A percentile compares a stretch with the other conserved stretches of the same genome.
phyloP scores from a whole-genome alignment of 2,797 vertebrate species.

The Periparus ater region DNA sequence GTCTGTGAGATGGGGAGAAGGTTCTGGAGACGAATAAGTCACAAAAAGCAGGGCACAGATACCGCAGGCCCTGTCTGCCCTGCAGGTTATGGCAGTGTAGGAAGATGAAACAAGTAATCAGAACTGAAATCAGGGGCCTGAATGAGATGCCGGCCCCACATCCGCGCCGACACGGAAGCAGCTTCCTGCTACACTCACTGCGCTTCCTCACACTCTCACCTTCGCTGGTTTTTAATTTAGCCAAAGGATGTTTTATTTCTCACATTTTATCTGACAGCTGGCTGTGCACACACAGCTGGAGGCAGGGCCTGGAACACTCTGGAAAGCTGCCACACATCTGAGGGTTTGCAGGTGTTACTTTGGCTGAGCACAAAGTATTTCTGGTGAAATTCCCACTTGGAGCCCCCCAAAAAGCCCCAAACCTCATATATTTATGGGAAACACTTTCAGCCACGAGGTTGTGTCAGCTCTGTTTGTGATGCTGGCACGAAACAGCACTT shows the following conservation, averaged over 20 bases:
- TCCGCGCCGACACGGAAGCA: accelerated
- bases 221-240: background rate
- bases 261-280: background rate
- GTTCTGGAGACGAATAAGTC: background rate
- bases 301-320: background rate
- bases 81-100: background rate
- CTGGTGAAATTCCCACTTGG: background rate
- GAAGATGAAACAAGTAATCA: constrained; percentile 52
- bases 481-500: accelerated
- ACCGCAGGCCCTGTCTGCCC: background rate
- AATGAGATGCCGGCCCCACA: background rate
- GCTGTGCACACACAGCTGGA: background rate
- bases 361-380: background rate
- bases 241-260: background rate
- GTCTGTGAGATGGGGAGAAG: background rate
- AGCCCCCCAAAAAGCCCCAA: background rate
- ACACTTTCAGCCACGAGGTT: accelerated
- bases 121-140: constrained; percentile 9
- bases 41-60: constrained; percentile 4
- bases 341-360: background rate
- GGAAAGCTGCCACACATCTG: background rate
- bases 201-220: accelerated
- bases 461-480: background rate
- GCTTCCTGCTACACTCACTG: background rate
- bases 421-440: background rate